Conservation (phyloP, 2,888 invertebrate genomes). For the Hetaerina titia region DNA sequence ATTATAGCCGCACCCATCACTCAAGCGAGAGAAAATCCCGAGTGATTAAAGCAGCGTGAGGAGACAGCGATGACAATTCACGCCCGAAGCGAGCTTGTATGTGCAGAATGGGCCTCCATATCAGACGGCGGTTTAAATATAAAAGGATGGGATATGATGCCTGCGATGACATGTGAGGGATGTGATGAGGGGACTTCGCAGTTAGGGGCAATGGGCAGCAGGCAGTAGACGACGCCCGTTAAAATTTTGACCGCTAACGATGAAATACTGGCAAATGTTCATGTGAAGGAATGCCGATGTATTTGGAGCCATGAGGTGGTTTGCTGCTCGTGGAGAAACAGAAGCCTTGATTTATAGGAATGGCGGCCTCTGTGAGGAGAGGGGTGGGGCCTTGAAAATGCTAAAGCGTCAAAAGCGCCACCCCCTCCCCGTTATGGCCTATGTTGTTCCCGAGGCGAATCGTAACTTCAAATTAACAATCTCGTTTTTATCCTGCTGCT, state of each 20-base stretch:
- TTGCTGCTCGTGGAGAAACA: neutral
- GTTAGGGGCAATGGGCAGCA: neutral
- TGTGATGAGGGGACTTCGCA: neutral
- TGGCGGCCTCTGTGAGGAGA: neutral
- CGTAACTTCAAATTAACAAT: conserved; percentile 41
- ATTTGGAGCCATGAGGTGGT: neutral
- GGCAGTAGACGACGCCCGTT: conserved; percentile 12
- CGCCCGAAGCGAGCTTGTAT: neutral
- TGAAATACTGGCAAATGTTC: conserved; percentile 16
- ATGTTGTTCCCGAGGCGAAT: conserved; percentile 7
- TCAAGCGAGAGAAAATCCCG: neutral
- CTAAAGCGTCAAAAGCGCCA: neutral
- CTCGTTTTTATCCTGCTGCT: conserved; percentile 1
- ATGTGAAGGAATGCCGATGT: conserved; percentile 29
- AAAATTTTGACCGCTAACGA: conserved; percentile 35
- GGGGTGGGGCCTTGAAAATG: neutral
- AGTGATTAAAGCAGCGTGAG: neutral
- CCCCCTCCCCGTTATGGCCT: neutral
- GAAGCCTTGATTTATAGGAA: conserved; percentile 9
- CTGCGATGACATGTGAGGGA: conserved; percentile 24
- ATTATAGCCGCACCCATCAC: neutral
- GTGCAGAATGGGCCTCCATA: neutral
- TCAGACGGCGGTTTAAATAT: conserved; percentile 22
- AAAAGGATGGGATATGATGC: neutral
- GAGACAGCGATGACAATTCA: conserved; percentile 4